phyloP scores from a whole-genome alignment of 2,888 invertebrate species.

The Platycheirus rosarum region DNA sequence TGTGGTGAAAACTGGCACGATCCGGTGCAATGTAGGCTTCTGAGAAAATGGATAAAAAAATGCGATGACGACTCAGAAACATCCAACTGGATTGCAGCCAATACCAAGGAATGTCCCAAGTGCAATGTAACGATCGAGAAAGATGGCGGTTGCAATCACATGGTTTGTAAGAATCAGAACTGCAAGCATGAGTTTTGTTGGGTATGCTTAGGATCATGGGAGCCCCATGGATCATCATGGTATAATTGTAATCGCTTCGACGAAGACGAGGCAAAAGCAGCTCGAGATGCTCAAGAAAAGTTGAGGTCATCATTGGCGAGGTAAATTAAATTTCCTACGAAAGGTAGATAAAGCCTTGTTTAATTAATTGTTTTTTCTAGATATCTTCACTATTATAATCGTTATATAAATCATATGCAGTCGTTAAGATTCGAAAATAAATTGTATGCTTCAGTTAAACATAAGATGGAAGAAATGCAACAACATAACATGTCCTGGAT shows the following conservation, averaged over 20 bases:
- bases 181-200: constrained; percentile 99
- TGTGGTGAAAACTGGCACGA: constrained; percentile 99
- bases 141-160: constrained; percentile 99
- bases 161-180: constrained; percentile 98
- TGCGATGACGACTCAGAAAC: constrained; percentile 99
- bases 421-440: constrained; percentile 98
- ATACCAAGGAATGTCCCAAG: constrained; percentile 99
- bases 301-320: constrained; percentile 97
- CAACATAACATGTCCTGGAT: constrained; percentile 99
- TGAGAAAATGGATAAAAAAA: constrained; percentile 98
- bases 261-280: constrained; percentile 97
- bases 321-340: constrained; percentile 83
- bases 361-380: constrained; percentile 83
- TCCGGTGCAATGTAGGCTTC: constrained; percentile 96
- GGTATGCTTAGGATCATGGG: constrained; percentile 99
- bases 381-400: constrained; percentile 99
- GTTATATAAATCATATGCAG: constrained; percentile 99
- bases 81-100: constrained; percentile 99
- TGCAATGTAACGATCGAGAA: constrained; percentile 98
- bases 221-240: constrained; percentile 99
- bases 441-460: constrained; percentile 96
- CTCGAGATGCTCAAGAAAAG: constrained; percentile 97
- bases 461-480: constrained; percentile 99
- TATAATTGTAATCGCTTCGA: constrained; percentile 99
- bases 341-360: constrained; percentile 79